Percentiles rank a stretch among this genome's conserved stretches.
Conservation (phyloP, 2,888 invertebrate species). For the Incurvaria masculella region DNA sequence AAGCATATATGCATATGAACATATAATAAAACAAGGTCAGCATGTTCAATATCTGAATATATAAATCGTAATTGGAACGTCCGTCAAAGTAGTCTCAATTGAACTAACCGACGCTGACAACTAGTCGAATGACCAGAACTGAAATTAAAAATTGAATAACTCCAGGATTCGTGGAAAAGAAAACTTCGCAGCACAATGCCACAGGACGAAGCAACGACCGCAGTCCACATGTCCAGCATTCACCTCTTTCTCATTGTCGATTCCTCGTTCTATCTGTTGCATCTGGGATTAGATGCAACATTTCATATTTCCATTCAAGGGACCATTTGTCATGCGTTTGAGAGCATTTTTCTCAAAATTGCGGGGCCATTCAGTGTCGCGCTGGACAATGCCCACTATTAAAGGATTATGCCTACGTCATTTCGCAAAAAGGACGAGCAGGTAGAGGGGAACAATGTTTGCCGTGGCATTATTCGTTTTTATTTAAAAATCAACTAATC, state of each 20-base stretch:
- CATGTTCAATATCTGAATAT: too few relatives aligned
- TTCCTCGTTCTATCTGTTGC: neutral
- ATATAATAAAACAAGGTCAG: too few relatives aligned
- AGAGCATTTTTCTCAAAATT: neutral
- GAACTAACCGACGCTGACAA: too few relatives aligned
- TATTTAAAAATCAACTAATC: neutral
- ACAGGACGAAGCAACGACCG: neutral
- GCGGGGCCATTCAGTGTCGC: slow-evolving; percentile 1
- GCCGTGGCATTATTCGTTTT: neutral
- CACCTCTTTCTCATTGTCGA: neutral
- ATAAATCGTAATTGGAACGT: too few relatives aligned
- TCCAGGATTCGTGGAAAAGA: neutral
- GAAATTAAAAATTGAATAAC: neutral
- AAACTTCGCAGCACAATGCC: neutral
- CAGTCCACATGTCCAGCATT: neutral
- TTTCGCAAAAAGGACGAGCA: slow-evolving; percentile 44
- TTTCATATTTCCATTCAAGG: neutral
- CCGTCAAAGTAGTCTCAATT: too few relatives aligned
- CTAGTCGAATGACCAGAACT: neutral
- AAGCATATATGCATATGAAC: too few relatives aligned
- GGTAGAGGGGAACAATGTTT: slow-evolving; percentile 25
- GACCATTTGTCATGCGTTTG: neutral
- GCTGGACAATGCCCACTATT: slow-evolving; percentile 53
- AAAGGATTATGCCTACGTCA: slow-evolving; percentile 34
- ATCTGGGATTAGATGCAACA: neutral